Conservation (phyloP, 2,113 vertebrate species). For the Oxyura jamaicensis region DNA sequence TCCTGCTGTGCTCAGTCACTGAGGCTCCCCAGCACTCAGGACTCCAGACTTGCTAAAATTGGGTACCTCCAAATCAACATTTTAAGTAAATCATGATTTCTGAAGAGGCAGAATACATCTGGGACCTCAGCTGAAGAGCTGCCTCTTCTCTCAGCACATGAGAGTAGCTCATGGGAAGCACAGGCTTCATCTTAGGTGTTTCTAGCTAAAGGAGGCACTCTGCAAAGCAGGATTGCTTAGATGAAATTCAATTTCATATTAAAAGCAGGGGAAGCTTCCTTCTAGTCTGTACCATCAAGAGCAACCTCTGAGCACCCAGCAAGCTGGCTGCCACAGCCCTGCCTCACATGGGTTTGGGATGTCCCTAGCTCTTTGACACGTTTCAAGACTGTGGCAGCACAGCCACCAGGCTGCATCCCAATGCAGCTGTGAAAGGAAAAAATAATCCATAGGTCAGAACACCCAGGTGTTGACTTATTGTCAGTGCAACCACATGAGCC, state of each 20-base stretch:
- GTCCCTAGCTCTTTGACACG: neutral
- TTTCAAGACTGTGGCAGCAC: neutral
- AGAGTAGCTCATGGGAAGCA: neutral
- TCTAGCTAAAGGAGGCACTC: neutral
- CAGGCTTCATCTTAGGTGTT: neutral
- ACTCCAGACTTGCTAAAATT: conserved; percentile 36
- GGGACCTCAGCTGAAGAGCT: neutral
- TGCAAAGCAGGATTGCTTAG: neutral
- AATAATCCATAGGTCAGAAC: neutral
- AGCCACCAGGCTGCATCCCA: neutral
- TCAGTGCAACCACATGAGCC: neutral
- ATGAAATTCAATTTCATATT: neutral
- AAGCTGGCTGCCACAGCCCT: neutral
- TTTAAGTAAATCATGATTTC: neutral
- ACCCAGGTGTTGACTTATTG: neutral
- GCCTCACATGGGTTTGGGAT: neutral
- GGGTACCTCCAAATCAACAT: neutral
- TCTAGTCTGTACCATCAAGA: neutral
- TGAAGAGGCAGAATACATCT: neutral
- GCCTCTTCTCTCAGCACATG: neutral
- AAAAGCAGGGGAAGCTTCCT: neutral
- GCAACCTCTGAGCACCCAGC: neutral
- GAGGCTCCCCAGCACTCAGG: conserved; percentile 8
- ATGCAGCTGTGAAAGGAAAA: neutral
- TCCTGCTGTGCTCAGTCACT: conserved; percentile 21